Percentiles rank a stretch among this genome's conserved stretches.
Conservation (phyloP, 2,888 invertebrate species). For the Tenodera sinensis region DNA sequence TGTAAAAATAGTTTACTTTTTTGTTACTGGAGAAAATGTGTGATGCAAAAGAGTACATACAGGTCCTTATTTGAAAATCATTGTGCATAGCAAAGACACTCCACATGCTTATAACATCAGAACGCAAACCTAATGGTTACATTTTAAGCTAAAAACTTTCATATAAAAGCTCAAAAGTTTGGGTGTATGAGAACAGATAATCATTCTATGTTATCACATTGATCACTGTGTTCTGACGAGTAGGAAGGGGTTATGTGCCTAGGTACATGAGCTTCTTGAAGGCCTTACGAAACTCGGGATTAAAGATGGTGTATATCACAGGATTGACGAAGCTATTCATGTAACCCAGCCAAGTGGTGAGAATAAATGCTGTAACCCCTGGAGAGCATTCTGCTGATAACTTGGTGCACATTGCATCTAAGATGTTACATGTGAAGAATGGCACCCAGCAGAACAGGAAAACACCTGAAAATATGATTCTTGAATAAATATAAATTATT, state of each 20-base stretch:
- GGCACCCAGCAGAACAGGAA: constrained; percentile 99
- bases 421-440: constrained; percentile 96
- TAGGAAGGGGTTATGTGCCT: constrained; percentile 41
- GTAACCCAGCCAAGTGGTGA: constrained; percentile 97
- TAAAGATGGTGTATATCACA: constrained; percentile 92
- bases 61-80: neutral
- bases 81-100: neutral
- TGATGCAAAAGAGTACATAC: neutral
- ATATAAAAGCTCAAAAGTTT: neutral
- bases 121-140: neutral
- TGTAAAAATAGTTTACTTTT: neutral
- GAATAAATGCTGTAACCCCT: constrained; percentile 83
- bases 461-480: constrained; percentile 67
- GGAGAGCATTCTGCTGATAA: constrained; percentile 73
- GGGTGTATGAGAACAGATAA: neutral
- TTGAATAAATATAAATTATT: neutral
- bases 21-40: neutral
- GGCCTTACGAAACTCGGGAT: constrained; percentile 96
- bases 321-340: constrained; percentile 94
- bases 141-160: neutral
- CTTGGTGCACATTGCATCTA: constrained; percentile 94
- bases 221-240: neutral
- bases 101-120: neutral
- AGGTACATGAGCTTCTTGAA: constrained; percentile 88
- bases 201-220: neutral